These are phyloP conservation scores for Drosophila siamana DNA, from an alignment of 2,888 invertebrate species.

Conservation along the genomic window DNA sequence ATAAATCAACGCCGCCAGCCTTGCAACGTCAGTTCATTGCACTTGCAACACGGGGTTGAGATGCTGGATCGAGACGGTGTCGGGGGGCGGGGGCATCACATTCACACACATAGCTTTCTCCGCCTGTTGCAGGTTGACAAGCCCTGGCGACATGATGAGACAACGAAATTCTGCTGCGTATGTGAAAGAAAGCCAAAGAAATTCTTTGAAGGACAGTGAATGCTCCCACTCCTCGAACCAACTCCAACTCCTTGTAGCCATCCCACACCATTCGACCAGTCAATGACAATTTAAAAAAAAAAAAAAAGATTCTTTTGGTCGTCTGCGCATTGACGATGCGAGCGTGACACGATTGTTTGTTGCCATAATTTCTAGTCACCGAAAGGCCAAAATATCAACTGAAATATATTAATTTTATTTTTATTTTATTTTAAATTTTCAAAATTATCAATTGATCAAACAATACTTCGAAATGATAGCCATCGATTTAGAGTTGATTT, in stretches of 20 bases:
- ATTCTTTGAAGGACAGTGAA: slow-evolving; percentile 77
- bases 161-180: slow-evolving; percentile 63
- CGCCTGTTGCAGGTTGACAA: slow-evolving; percentile 71
- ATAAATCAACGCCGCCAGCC: slow-evolving; percentile 81
- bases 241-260: background rate
- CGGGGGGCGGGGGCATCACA: too few relatives aligned
- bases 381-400: too few relatives aligned
- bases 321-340: background rate
- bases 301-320: slow-evolving; percentile 58
- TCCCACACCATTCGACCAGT: slow-evolving; percentile 23
- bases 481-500: too few relatives aligned
- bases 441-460: too few relatives aligned
- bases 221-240: slow-evolving; percentile 3
- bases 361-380: too few relatives aligned
- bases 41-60: slow-evolving; percentile 61
- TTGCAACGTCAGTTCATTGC: slow-evolving; percentile 76
- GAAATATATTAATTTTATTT: too few relatives aligned
- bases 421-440: too few relatives aligned
- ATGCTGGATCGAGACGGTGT: slow-evolving; percentile 6
- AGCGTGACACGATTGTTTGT: background rate
- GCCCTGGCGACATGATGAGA: slow-evolving; percentile 78
- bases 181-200: slow-evolving; percentile 73
- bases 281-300: slow-evolving; percentile 74
- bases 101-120: slow-evolving; percentile 1
- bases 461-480: too few relatives aligned